Conservation (phyloP, 2,113 vertebrate genomes). For the Mus spicilegus region DNA sequence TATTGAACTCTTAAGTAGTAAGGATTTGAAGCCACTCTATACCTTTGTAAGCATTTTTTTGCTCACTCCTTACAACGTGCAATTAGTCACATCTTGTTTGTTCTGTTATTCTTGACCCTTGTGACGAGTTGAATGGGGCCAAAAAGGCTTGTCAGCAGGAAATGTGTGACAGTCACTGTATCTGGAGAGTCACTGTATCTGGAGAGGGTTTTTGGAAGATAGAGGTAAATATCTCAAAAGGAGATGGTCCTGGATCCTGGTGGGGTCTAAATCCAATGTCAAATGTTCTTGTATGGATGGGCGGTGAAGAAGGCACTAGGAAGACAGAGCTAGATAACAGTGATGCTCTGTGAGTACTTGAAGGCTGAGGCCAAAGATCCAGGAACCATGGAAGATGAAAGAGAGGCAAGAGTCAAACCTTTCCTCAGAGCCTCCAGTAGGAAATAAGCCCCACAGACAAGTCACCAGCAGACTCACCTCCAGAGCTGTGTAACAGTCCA, state of each 20-base stretch:
- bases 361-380: neutral
- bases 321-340: neutral
- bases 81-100: neutral
- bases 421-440: neutral
- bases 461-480: neutral
- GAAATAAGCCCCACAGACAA: neutral
- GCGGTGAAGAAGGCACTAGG: neutral
- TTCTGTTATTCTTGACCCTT: slow-evolving; percentile 3
- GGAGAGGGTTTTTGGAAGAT: slow-evolving; percentile 1
- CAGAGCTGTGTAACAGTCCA: neutral
- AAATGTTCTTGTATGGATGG: neutral
- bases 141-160: neutral
- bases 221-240: neutral
- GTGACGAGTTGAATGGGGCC: neutral
- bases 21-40: neutral
- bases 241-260: neutral
- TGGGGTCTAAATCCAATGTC: neutral
- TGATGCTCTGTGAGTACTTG: neutral
- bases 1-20: slow-evolving; percentile 10
- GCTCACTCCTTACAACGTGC: neutral
- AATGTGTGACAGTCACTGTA: neutral
- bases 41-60: neutral
- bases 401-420: neutral
- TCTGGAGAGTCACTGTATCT: slow-evolving; percentile 2
- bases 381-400: neutral